A percentile compares a stretch with the other conserved stretches of the same genome.
Conservation (phyloP, 2,113 vertebrate genomes). For the Pyrgilauda ruficollis region DNA sequence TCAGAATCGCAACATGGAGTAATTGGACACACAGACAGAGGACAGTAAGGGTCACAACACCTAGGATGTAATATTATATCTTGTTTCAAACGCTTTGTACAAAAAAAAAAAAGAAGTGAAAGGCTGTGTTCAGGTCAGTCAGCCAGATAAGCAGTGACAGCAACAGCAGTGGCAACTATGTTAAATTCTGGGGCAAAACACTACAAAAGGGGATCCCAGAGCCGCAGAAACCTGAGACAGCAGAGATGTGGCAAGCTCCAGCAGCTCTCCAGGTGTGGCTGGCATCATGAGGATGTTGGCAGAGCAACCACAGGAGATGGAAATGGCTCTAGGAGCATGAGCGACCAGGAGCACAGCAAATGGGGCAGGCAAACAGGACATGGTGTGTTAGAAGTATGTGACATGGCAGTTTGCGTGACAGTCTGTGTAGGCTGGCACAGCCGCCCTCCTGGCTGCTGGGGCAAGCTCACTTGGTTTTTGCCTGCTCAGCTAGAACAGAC, state of each 20-base stretch:
- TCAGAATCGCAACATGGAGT: not conserved
- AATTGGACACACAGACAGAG: not conserved
- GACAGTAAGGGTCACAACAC: not conserved
- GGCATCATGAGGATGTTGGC: not conserved
- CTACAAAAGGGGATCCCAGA: fast-evolving
- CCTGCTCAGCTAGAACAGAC: not conserved
- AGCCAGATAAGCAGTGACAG: not conserved
- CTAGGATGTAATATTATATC: not conserved
- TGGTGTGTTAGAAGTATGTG: not conserved
- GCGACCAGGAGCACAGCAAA: not conserved
- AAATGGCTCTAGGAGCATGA: not conserved
- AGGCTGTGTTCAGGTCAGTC: not conserved
- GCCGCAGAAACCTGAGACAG: not conserved
- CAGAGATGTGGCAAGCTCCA: fast-evolving
- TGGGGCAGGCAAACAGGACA: fast-evolving
- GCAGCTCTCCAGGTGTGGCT: fast-evolving
- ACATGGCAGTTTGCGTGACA: not conserved
- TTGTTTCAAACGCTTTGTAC: not conserved
- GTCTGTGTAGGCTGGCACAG: too few species aligned
- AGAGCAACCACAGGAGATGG: fast-evolving
- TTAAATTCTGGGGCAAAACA: not conserved
- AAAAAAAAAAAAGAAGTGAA: not conserved
- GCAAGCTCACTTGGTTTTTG: not conserved
- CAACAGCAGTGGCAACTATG: not conserved
- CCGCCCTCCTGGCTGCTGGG: fast-evolving